Percentiles rank a stretch among this genome's conserved stretches.
Evolutionary conservation across 2,888 invertebrate genomes (phyloP).

Genomic region (Lysandra bellargus): DNA sequence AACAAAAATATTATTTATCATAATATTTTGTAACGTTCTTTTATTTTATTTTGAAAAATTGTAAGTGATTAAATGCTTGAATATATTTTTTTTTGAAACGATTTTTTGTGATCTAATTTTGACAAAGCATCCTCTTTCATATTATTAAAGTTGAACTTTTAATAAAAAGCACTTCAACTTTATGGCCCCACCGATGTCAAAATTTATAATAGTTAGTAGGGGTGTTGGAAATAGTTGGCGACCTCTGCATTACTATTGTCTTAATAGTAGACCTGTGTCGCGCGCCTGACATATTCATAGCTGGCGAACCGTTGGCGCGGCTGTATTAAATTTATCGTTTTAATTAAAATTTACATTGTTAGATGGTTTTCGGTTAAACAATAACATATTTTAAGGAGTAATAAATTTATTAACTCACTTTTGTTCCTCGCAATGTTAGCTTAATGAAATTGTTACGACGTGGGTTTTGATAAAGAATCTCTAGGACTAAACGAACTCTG

Average conservation of each 20-base stretch:
- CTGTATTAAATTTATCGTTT: slow-evolving; percentile 49
- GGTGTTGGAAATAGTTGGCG: slow-evolving; percentile 60
- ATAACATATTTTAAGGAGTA: slow-evolving; percentile 37
- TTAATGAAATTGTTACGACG: slow-evolving; percentile 11
- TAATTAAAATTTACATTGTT: slow-evolving; percentile 47
- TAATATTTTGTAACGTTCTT: too few relatives aligned
- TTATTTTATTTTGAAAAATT: too few relatives aligned
- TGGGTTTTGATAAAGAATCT: not conserved
- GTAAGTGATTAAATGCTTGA: too few relatives aligned
- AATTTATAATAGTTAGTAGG: slow-evolving; percentile 67
- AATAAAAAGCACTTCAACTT: slow-evolving; percentile 38
- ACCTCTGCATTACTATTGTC: slow-evolving; percentile 62
- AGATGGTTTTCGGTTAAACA: slow-evolving; percentile 44
- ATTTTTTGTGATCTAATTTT: too few relatives aligned
- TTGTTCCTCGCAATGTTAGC: slow-evolving; percentile 6
- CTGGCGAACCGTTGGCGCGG: slow-evolving; percentile 41
- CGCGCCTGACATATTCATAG: slow-evolving; percentile 36
- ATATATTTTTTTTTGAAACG: too few relatives aligned
- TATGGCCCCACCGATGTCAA: slow-evolving; percentile 55
- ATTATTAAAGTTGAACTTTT: too few relatives aligned
- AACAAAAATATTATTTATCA: too few relatives aligned
- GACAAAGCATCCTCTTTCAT: too few relatives aligned
- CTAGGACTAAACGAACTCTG: not conserved
- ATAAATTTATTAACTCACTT: slow-evolving; percentile 28
- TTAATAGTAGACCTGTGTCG: slow-evolving; percentile 54